Conservation (phyloP, 35 echinoderm and acorn worm genomes). For the Diadema setosum region DNA sequence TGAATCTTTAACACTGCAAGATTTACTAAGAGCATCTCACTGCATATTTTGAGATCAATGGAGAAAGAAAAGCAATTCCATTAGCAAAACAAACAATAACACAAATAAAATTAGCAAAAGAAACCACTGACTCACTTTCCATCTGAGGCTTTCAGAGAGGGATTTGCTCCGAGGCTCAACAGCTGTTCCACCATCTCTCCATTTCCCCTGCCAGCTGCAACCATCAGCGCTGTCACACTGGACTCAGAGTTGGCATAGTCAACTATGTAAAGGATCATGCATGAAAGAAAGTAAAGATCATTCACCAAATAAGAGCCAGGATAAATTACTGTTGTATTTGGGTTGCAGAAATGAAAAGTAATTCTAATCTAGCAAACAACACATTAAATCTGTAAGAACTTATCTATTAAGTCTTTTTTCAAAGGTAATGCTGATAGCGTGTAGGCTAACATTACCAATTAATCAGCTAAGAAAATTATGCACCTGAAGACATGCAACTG, state of each 20-base stretch:
- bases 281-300: not conserved
- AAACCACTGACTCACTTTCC: constrained; percentile 68
- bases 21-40: too few species aligned
- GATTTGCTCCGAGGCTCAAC: constrained; percentile 83
- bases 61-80: too few species aligned
- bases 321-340: not conserved
- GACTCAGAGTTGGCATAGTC: constrained; percentile 88
- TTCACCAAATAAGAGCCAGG: not conserved
- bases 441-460: not conserved
- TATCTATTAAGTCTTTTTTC: not conserved
- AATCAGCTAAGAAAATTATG: too few species aligned
- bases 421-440: not conserved
- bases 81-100: not conserved
- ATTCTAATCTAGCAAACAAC: not conserved
- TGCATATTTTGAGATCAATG: too few species aligned
- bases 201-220: constrained; percentile 87
- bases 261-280: constrained; percentile 30
- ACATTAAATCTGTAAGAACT: not conserved
- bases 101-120: not conserved
- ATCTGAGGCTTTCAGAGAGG: constrained; percentile 69
- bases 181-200: constrained; percentile 75
- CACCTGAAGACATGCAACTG: too few species aligned
- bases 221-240: constrained; percentile 83
- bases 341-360: not conserved
- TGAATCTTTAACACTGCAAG: too few species aligned